Conservation (phyloP, 2,888 invertebrate species). For the Dryocosmus kuriphilus region DNA sequence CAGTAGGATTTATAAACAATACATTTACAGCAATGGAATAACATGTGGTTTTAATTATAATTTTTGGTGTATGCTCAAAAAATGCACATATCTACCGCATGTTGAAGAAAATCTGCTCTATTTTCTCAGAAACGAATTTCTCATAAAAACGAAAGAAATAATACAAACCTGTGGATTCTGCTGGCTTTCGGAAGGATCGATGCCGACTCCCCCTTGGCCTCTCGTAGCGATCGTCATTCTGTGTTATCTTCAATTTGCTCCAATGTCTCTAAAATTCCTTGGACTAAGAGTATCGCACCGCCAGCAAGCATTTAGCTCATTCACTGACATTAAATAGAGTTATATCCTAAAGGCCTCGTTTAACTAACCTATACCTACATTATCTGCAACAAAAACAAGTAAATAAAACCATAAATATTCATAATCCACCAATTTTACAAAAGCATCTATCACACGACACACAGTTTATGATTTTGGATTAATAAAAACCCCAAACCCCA, state of each 20-base stretch:
- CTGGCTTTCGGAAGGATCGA: slow-evolving; percentile 80
- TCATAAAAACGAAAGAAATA: not conserved
- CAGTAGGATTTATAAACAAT: no score
- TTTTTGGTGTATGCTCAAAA: no score
- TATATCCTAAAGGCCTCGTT: slow-evolving; percentile 75
- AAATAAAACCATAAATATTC: slow-evolving; percentile 2
- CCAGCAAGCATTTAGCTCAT: slow-evolving; percentile 74
- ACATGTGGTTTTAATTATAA: no score
- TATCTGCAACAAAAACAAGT: slow-evolving; percentile 72
- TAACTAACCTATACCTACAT: slow-evolving; percentile 75
- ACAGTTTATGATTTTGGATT: no score
- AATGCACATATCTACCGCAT: no score
- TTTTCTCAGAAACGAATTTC: not conserved
- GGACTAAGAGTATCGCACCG: slow-evolving; percentile 70
- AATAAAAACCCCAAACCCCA: no score
- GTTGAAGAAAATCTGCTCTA: no score
- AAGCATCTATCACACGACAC: no score
- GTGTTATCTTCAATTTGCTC: slow-evolving; percentile 67
- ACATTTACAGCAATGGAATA: no score
- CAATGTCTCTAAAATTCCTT: slow-evolving; percentile 66
- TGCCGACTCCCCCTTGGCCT: slow-evolving; percentile 81
- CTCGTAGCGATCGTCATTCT: slow-evolving; percentile 83
- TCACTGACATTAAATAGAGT: slow-evolving; percentile 76
- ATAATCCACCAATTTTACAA: slow-evolving; percentile 1
- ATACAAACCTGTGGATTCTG: slow-evolving; percentile 73